phyloP scores from a whole-genome alignment of 2,797 vertebrate species.

The Capromys pilorides region DNA sequence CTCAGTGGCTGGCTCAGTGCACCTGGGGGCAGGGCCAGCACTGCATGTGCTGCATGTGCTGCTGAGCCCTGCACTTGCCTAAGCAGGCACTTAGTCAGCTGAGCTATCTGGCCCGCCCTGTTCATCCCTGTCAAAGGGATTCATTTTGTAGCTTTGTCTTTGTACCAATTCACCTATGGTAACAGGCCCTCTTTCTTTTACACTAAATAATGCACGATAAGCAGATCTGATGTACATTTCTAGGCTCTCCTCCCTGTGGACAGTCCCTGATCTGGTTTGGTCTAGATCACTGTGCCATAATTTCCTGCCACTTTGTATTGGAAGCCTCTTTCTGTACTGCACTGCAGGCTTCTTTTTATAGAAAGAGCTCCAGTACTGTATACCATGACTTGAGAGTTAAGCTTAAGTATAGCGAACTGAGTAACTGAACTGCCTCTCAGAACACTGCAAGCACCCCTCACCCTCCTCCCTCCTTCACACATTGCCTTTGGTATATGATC shows the following conservation, averaged over 20 bases:
- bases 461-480: neutral
- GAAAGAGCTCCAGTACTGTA: neutral
- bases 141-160: neutral
- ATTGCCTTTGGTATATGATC: constrained; percentile 3
- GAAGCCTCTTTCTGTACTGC: neutral
- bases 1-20: too few relatives aligned
- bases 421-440: neutral
- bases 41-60: too few relatives aligned
- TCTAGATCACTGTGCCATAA: neutral
- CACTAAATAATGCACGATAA: neutral
- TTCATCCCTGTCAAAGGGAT: neutral
- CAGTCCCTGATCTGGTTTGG: neutral
- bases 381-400: constrained; percentile 43
- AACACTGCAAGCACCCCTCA: neutral
- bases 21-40: too few relatives aligned
- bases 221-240: neutral
- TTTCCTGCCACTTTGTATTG: neutral
- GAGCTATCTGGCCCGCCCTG: too few relatives aligned
- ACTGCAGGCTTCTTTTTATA: neutral
- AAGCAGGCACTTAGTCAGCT: too few relatives aligned
- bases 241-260: neutral
- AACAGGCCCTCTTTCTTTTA: neutral
- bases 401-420: constrained; percentile 34
- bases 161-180: neutral
- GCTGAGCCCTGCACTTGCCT: too few relatives aligned